A percentile compares a stretch with the other conserved stretches of the same genome.
Evolutionary conservation across 2,888 invertebrate species (phyloP).

Genomic region (Smittia aterrima): DNA sequence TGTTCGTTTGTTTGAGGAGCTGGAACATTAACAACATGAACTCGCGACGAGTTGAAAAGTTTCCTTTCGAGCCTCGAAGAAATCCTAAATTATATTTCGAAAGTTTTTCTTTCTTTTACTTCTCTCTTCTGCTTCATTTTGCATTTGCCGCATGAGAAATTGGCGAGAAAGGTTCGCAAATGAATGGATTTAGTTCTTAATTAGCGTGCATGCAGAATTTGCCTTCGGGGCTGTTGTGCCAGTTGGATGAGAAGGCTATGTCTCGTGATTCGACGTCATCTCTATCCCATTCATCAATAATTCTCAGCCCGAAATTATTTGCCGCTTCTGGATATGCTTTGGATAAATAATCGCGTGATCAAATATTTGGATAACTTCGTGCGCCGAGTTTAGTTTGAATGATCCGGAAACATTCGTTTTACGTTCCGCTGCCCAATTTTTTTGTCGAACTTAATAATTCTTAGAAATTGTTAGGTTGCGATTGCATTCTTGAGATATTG

Average conservation of each 20-base stretch:
- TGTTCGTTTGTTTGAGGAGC: neutral
- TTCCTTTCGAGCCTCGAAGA: neutral
- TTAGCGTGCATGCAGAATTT: neutral
- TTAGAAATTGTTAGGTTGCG: neutral
- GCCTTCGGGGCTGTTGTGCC: neutral
- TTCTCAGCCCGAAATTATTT: neutral
- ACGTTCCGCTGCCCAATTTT: neutral
- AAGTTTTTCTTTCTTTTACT: neutral
- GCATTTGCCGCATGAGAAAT: neutral
- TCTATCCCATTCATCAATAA: neutral
- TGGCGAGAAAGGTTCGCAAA: neutral
- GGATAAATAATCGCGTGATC: conserved; percentile 28
- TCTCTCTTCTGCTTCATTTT: neutral
- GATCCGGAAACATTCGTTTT: neutral
- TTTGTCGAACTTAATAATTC: neutral
- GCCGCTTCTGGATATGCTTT: neutral
- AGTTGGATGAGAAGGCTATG: neutral
- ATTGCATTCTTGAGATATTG: neutral
- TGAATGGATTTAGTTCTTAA: conserved; percentile 7
- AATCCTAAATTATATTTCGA: neutral
- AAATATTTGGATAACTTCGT: conserved; percentile 26
- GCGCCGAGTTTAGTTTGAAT: neutral
- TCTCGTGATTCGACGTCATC: neutral
- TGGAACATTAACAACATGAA: neutral
- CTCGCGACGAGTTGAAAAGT: neutral